Conservation (phyloP, 2,888 invertebrate species). For the Xanthorhoe spadicearia region DNA sequence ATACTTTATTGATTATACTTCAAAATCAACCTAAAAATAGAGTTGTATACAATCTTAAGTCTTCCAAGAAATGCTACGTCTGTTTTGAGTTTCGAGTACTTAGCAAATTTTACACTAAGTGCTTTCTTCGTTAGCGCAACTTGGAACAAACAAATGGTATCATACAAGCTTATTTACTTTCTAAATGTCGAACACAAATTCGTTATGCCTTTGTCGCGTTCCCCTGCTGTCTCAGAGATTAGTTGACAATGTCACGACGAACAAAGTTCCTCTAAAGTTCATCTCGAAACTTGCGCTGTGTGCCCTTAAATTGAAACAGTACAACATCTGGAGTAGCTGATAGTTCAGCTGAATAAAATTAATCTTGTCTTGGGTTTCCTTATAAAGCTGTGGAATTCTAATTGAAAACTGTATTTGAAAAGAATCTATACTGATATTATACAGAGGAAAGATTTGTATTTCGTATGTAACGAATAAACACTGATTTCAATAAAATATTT, state of each 20-base stretch:
- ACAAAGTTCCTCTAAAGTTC: slow-evolving; percentile 77
- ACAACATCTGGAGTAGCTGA: slow-evolving; percentile 78
- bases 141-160: slow-evolving; percentile 4
- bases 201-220: slow-evolving; percentile 60
- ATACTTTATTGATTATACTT: neutral
- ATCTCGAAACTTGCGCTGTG: slow-evolving; percentile 71
- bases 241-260: slow-evolving; percentile 80
- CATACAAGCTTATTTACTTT: slow-evolving; percentile 32
- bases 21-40: neutral
- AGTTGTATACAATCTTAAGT: neutral
- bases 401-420: neutral
- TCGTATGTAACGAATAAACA: no score
- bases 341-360: slow-evolving; percentile 74
- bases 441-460: no score
- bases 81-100: slow-evolving; percentile 4
- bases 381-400: neutral
- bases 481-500: no score
- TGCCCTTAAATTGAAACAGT: slow-evolving; percentile 82
- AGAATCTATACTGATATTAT: no score
- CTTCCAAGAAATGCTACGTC: neutral
- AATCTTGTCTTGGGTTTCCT: slow-evolving; percentile 42
- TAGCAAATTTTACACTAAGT: slow-evolving; percentile 6
- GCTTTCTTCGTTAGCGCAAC: slow-evolving; percentile 1
- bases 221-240: slow-evolving; percentile 72
- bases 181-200: slow-evolving; percentile 43